Base-by-base conservation (phyloP, 2,113 vertebrate genomes). In the Larimichthys polyactis region DNA sequence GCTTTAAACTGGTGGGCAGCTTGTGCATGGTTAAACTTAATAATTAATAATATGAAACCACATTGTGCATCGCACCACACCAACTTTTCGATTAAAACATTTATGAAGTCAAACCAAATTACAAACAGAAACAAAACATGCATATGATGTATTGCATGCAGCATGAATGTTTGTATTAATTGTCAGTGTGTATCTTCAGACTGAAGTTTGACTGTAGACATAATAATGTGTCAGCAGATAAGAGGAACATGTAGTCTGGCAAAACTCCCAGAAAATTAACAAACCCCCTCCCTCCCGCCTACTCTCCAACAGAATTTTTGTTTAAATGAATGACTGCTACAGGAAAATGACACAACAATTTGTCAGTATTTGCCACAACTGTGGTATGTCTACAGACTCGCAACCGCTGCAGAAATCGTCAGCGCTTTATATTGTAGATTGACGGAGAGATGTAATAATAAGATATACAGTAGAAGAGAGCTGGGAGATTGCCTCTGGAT, bases 291-390 rank as follows among this genome's bases (percentile, higher is more conserved):
- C 36, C 36, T 40, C 36, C 1, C 36, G 36, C 36, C 36, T 40
- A 40, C 36, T 40, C 36, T 48, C 74, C 58, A 24, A 29, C 36
- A 62, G 77, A 54, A 51, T 83, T 83, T 40, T 77, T 72, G 58
- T 66, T 70, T 71, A 76, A 77, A 77, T 54, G 20, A 83, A 85
- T 62, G 79, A 75, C 72, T 55, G 68, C 78, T 52, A 80, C 67
- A 72, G 57, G 63, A 57, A 85, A 71, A 59, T 66, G 71, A 79
- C 75, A 79, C 19, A 67, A 85, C 54, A 67, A 79, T 91, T 66
- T 76, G 66, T 82, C 54, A 79, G 54, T 70, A 81, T 71, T 73
- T 85, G 40, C 59, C n/a, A 77, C 79, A 62, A 43, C 10, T 70
- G 75, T 79, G 29, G 46, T 82, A 65, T 11, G 44, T 75, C 71